Conservation (phyloP, 2,888 invertebrate species). For the Agrenia bidenticulata region DNA sequence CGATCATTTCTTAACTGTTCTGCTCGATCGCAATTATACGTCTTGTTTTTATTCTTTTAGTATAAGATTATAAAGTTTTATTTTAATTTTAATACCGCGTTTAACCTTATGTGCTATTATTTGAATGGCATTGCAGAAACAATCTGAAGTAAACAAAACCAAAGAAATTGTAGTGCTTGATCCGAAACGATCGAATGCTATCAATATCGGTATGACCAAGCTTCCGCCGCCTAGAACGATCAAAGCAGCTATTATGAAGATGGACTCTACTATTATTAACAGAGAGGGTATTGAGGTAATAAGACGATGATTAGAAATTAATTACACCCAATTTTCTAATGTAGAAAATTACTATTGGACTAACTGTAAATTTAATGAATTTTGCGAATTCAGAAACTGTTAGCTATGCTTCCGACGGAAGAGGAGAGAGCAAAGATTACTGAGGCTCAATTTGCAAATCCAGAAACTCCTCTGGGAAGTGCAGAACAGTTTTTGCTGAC, state of each 20-base stretch:
- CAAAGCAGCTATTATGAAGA: conserved; percentile 97
- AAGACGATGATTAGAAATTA: background rate
- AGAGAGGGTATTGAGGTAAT: conserved; percentile 89
- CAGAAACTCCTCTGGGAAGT: conserved; percentile 86
- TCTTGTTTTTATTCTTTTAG: too few species aligned
- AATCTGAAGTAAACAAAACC: conserved; percentile 79
- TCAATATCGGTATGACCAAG: conserved; percentile 99
- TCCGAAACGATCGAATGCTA: conserved; percentile 96
- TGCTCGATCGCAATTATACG: too few species aligned
- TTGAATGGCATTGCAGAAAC: conserved; percentile 64
- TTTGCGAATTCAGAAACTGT: conserved; percentile 73
- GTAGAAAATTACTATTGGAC: too few species aligned
- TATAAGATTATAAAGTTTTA: background rate
- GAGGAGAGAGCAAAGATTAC: conserved; percentile 90
- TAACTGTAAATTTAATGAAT: too few species aligned
- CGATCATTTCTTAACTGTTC: too few species aligned
- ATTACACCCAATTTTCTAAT: too few species aligned
- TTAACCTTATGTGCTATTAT: conserved; percentile 2
- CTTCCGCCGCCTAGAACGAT: conserved; percentile 96
- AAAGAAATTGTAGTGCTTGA: conserved; percentile 93
- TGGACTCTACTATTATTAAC: conserved; percentile 98
- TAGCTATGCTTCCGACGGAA: conserved; percentile 96
- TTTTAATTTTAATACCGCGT: background rate
- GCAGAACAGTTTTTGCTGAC: conserved; percentile 99
- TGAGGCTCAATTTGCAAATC: conserved; percentile 60